A percentile compares a stretch with the other conserved stretches of the same genome.
Conservation (phyloP, 1,140 invertebrate genomes). For the Mizuhopecten yessoensis region DNA sequence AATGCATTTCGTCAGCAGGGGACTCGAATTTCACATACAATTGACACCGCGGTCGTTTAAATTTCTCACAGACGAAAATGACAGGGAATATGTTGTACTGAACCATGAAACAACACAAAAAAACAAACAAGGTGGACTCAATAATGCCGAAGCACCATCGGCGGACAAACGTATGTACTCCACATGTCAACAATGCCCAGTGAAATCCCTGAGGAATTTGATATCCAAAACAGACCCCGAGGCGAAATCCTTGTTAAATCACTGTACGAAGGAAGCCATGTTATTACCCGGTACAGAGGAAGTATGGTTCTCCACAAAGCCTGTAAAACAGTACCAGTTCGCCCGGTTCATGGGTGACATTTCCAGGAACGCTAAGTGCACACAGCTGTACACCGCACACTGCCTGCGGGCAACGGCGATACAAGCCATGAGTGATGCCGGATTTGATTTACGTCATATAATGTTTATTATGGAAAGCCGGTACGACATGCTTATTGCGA, state of each 20-base stretch:
- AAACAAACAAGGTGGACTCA: too few species aligned
- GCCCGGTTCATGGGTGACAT: conserved; percentile 50
- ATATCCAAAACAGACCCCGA: background rate
- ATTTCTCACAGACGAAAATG: too few species aligned
- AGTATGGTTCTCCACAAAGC: background rate
- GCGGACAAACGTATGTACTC: too few species aligned
- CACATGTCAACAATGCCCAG: too few species aligned
- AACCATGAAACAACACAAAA: too few species aligned
- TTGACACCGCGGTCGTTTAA: too few species aligned
- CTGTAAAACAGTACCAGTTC: conserved; percentile 49
- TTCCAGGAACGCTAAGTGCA: conserved; percentile 34
- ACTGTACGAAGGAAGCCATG: background rate
- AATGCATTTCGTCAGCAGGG: too few species aligned
- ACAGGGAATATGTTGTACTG: too few species aligned
- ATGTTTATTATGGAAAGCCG: conserved; percentile 55
- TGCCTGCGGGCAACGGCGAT: conserved; percentile 45
- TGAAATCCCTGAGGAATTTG: background rate
- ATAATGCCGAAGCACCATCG: too few species aligned
- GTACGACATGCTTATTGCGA: too few species aligned
- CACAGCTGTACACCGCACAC: conserved; percentile 43
- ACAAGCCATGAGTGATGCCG: too few species aligned
- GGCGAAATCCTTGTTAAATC: background rate
- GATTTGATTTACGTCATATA: conserved; percentile 49
- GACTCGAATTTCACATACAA: too few species aligned
- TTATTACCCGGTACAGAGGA: background rate